Evolutionary conservation across 2,113 vertebrate genomes (phyloP).

Genomic region (Nyctereutes procyonoides): DNA sequence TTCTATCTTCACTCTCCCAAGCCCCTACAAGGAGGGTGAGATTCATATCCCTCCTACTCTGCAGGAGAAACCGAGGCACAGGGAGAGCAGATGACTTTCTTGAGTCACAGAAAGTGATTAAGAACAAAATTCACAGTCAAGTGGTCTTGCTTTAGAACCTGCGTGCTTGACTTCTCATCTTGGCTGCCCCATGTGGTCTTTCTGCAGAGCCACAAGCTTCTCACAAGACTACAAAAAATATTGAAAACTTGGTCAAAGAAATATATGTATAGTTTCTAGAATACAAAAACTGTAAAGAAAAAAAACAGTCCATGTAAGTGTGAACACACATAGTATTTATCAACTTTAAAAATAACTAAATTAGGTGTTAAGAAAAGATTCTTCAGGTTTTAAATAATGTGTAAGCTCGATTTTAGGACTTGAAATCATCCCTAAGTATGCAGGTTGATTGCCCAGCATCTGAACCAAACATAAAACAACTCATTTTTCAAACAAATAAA

Average conservation of each 20-base stretch:
- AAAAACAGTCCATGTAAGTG: background rate
- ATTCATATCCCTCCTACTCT: accelerated
- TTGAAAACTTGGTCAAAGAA: background rate
- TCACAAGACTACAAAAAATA: background rate
- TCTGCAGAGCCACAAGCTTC: background rate
- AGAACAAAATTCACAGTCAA: background rate
- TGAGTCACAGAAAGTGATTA: background rate
- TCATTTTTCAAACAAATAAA: background rate
- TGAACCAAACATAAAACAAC: background rate
- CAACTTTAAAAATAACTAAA: background rate
- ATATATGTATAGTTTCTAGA: background rate
- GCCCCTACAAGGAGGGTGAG: background rate
- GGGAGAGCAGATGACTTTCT: background rate
- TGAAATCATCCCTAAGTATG: background rate
- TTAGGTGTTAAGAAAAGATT: background rate
- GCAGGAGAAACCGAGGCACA: background rate
- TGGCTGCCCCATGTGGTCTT: background rate
- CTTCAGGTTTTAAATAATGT: background rate
- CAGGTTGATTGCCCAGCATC: background rate
- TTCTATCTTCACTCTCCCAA: background rate
- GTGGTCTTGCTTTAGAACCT: background rate
- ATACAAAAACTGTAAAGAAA: background rate
- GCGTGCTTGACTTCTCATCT: accelerated
- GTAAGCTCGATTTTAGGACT: background rate
- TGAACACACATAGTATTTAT: background rate